These are phyloP conservation scores for Rhyacophila evoluta DNA, from an alignment of 2,888 invertebrate genomes.

Conservation along the genomic window DNA sequence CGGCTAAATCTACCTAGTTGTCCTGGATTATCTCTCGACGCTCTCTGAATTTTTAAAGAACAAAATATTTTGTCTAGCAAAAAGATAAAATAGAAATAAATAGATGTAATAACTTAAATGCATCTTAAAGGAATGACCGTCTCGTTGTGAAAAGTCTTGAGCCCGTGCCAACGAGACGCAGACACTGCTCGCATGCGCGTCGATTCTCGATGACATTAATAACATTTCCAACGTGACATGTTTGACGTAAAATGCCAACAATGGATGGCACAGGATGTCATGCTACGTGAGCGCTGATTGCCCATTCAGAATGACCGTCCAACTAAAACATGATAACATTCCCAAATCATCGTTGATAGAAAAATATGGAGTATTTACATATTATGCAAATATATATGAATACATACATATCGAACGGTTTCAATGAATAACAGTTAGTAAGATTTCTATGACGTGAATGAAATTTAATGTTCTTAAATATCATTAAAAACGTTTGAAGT, in stretches of 20 bases:
- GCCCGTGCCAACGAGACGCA: not conserved
- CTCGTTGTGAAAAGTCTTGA: not conserved
- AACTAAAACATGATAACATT: slow-evolving; percentile 27
- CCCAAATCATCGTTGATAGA: slow-evolving; percentile 6
- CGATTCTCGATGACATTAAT: slow-evolving; percentile 16
- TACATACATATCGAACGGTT: not conserved
- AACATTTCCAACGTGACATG: not conserved
- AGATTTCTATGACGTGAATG: not conserved
- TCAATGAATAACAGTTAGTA: not conserved
- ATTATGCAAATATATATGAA: not conserved
- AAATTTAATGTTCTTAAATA: no score
- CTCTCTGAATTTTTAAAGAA: no score
- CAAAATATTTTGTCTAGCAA: no score
- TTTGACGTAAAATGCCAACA: slow-evolving; percentile 33
- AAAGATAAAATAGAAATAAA: no score
- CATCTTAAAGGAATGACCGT: not conserved
- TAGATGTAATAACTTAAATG: not conserved
- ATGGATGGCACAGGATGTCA: slow-evolving; percentile 46
- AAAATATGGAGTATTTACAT: slow-evolving; percentile 11
- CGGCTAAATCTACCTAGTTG: no score
- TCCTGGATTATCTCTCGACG: no score
- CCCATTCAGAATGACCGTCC: slow-evolving; percentile 41
- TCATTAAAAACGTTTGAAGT: no score
- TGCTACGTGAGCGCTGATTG: slow-evolving; percentile 30
- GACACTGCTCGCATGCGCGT: not conserved